Evolutionary conservation across 2,888 invertebrate species (phyloP).

Genomic region (Troilus luridus): DNA sequence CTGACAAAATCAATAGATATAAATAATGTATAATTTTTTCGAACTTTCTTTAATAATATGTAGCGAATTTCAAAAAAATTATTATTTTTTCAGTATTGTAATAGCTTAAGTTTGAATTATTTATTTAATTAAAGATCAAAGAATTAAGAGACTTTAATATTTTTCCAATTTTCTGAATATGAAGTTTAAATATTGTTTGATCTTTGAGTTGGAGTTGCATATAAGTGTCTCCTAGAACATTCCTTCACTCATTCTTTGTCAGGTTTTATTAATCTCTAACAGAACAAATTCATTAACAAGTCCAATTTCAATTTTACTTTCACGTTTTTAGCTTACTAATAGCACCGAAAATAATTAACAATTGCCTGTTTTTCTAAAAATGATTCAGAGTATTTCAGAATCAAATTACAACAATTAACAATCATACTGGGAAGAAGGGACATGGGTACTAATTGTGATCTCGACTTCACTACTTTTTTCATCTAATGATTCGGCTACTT

Average conservation of each 20-base stretch:
- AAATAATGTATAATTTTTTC: neutral
- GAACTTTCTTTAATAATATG: neutral
- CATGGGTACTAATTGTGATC: neutral
- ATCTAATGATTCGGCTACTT: too few relatives aligned
- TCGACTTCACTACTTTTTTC: neutral
- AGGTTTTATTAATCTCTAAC: too few relatives aligned
- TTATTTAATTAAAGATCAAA: neutral
- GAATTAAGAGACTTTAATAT: neutral
- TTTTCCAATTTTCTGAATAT: neutral
- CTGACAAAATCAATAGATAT: neutral
- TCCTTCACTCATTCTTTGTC: too few relatives aligned
- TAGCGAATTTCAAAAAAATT: neutral
- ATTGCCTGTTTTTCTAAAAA: too few relatives aligned
- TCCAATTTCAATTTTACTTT: too few relatives aligned
- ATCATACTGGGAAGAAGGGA: neutral
- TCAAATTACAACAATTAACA: neutral
- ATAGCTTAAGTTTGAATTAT: neutral
- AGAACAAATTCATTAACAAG: too few relatives aligned
- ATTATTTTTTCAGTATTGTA: neutral
- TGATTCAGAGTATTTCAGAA: too few relatives aligned
- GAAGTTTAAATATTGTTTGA: neutral
- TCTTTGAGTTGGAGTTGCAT: too few relatives aligned
- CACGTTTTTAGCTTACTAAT: too few relatives aligned
- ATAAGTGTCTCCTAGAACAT: too few relatives aligned
- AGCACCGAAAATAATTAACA: too few relatives aligned